Percentiles rank a stretch among this genome's conserved stretches.
These are phyloP conservation scores for Magallana nippona DNA, from an alignment of 2,888 invertebrate species.

Conservation along the genomic window DNA sequence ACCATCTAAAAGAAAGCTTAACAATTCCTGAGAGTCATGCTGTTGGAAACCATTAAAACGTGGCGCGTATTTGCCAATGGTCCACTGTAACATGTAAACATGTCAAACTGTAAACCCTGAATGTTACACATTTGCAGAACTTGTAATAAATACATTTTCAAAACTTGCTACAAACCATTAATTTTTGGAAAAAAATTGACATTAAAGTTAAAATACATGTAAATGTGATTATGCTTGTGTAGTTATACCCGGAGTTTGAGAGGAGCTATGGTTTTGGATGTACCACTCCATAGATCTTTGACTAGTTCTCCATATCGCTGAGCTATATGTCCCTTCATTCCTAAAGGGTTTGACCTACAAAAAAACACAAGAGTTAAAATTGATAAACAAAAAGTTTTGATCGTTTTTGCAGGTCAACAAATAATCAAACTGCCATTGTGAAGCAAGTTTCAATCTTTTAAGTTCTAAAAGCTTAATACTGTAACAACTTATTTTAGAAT, in stretches of 20 bases:
- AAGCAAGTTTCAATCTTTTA: no score
- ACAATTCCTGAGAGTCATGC: conserved; percentile 95
- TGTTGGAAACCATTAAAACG: conserved; percentile 93
- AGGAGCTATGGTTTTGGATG: conserved; percentile 91
- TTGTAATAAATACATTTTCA: background rate
- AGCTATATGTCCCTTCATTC: conserved; percentile 92
- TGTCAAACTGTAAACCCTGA: background rate
- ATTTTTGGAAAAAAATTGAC: background rate
- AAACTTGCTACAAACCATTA: background rate
- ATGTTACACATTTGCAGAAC: background rate
- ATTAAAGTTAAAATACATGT: background rate
- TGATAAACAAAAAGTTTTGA: background rate
- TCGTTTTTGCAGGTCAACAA: no score
- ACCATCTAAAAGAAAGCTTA: conserved; percentile 94
- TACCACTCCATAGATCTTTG: conserved; percentile 89
- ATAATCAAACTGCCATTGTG: no score
- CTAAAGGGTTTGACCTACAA: conserved; percentile 88
- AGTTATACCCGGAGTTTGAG: conserved; percentile 82
- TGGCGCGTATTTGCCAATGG: conserved; percentile 92
- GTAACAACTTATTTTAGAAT: background rate
- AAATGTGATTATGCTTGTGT: background rate
- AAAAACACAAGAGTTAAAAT: conserved; percentile 49
- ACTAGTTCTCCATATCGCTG: conserved; percentile 88
- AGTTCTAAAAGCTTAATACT: background rate
- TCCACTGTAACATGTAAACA: conserved; percentile 82